Percentiles rank a stretch among this genome's conserved stretches.
phyloP scores from a whole-genome alignment of 1,140 invertebrate genomes.

The Drosophila nebulosa region DNA sequence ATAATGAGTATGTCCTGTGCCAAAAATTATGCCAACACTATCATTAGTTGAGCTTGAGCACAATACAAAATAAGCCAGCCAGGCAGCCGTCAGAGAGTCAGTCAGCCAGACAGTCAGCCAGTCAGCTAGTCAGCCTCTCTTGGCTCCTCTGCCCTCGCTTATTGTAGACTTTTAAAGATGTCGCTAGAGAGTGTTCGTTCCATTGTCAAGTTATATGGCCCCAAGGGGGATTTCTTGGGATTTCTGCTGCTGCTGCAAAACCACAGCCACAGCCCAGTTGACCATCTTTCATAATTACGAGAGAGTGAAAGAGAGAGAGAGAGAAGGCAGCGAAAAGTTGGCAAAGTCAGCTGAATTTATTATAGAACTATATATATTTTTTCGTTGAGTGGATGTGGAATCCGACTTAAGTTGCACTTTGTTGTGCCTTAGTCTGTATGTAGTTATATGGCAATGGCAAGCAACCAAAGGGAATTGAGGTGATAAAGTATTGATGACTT shows the following conservation, averaged over 20 bases:
- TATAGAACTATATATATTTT: constrained; percentile 40
- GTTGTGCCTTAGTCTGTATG: constrained; percentile 51
- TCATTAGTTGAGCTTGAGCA: constrained; percentile 29
- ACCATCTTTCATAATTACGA: constrained; percentile 74
- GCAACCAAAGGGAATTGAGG: constrained; percentile 6
- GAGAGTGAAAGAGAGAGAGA: constrained; percentile 45
- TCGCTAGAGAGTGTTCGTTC: constrained; percentile 6
- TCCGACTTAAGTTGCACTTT: constrained; percentile 15
- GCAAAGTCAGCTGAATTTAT: constrained; percentile 45
- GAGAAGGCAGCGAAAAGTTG: constrained; percentile 30
- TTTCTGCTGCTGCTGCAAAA: too few species aligned
- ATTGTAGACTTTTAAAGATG: constrained; percentile 37
- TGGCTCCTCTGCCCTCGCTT: background rate
- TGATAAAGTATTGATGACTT: constrained; percentile 41
- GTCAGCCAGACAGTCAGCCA: background rate
- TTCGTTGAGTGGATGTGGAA: background rate
- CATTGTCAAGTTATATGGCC: constrained; percentile 52
- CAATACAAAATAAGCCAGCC: constrained; percentile 16
- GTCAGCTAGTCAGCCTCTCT: background rate
- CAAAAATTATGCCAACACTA: constrained; percentile 59
- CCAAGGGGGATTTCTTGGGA: constrained; percentile 38
- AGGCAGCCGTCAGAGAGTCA: background rate
- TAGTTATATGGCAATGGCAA: constrained; percentile 23
- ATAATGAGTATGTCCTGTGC: constrained; percentile 70
- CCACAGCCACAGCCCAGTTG: constrained; percentile 48